Evolutionary conservation across 2,113 vertebrate genomes (phyloP).

Genomic region (Pachycephala philippinensis): DNA sequence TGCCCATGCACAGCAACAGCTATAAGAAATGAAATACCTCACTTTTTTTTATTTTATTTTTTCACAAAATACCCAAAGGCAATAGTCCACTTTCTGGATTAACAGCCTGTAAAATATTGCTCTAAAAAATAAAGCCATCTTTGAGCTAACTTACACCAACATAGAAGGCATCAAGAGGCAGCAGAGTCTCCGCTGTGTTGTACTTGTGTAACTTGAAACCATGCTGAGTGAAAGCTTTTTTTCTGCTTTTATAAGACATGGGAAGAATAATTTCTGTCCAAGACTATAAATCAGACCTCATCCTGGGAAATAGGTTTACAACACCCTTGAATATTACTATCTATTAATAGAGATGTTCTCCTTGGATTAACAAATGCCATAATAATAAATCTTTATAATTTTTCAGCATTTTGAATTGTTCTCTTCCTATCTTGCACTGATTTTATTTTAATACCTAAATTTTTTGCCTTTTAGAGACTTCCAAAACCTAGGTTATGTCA

Average conservation of each 20-base stretch:
- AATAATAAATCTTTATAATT: neutral
- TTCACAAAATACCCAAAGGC: slow-evolving; percentile 16
- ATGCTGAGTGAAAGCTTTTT: neutral
- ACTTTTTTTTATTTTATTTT: slow-evolving; percentile 22
- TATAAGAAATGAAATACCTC: slow-evolving; percentile 20
- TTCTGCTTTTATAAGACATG: neutral
- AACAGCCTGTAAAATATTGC: slow-evolving; percentile 38
- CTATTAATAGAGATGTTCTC: neutral
- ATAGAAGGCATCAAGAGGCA: neutral
- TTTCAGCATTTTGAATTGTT: neutral
- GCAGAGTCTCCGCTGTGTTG: neutral
- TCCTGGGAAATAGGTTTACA: neutral
- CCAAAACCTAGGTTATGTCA: neutral
- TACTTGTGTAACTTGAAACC: neutral
- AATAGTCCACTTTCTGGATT: slow-evolving; percentile 40
- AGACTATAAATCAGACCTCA: slow-evolving; percentile 2
- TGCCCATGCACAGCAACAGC: neutral
- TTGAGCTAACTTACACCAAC: neutral
- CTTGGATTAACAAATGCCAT: neutral
- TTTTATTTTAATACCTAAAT: neutral
- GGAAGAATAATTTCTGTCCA: neutral
- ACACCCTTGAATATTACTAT: neutral
- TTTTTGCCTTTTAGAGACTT: neutral
- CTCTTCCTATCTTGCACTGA: neutral
- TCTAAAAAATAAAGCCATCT: slow-evolving; percentile 16